Percentiles rank a stretch among this genome's conserved stretches.
These are phyloP conservation scores for Indri indri DNA, from an alignment of 2,113 vertebrate species.

Conservation along the genomic window DNA sequence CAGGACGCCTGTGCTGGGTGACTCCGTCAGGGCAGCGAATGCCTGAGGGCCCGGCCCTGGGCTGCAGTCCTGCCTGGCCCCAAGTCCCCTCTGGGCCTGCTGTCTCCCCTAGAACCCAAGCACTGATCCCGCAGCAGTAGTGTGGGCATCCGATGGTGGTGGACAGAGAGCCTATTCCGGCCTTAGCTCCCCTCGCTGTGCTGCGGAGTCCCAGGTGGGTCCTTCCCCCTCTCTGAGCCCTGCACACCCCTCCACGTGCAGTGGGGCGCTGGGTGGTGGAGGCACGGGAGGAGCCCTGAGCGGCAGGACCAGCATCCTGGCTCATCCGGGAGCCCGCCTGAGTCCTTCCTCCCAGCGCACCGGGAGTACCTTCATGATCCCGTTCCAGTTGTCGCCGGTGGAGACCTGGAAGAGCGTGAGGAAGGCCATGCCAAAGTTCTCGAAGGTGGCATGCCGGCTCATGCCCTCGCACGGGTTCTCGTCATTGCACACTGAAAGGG, in stretches of 20 bases:
- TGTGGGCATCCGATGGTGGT: accelerated
- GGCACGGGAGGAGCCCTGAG: no score
- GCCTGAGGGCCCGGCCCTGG: not conserved
- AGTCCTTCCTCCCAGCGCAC: not conserved
- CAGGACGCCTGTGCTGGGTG: not conserved
- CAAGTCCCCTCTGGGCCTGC: not conserved
- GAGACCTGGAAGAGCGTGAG: constrained; percentile 98
- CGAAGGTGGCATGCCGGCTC: constrained; percentile 98
- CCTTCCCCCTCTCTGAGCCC: accelerated
- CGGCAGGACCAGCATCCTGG: no score
- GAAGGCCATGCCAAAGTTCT: constrained; percentile 99
- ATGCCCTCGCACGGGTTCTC: constrained; percentile 98
- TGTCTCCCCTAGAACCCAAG: not conserved
- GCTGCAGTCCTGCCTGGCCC: not conserved
- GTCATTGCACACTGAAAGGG: constrained; percentile 92
- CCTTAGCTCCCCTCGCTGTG: not conserved
- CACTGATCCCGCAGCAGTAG: not conserved
- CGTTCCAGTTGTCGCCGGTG: constrained; percentile 99
- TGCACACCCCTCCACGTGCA: accelerated
- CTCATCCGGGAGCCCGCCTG: not conserved
- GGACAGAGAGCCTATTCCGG: accelerated
- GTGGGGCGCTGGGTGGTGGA: accelerated
- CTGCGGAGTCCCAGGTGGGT: accelerated
- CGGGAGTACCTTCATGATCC: constrained; percentile 97
- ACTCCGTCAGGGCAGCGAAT: not conserved